Evolutionary conservation across 2,113 vertebrate genomes (phyloP), one percentile per base, ranked within the genome.

Genomic region (Epinephelus moara): DNA sequence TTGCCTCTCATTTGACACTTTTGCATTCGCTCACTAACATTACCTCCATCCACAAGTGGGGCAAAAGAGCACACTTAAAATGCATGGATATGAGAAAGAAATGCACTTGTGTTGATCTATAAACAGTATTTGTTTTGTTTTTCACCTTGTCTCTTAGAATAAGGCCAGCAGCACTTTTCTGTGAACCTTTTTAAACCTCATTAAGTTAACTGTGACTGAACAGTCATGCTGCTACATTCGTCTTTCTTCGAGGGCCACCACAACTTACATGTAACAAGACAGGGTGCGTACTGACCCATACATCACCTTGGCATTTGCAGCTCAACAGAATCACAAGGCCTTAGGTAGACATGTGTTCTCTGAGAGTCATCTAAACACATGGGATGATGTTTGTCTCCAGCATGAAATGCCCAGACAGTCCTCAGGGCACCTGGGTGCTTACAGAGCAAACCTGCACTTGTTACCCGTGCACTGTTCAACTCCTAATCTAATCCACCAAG

Each of bases 1-100:
- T 87, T 80, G 71, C 93, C 84, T 90, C 86, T 90, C 30, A 72
- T 80, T 64, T 75, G 79, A 80, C 78, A 80, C 77, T 91, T 84
- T 79, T 70, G 86, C 71, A 81, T 78, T 71, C 64, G 64, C 71
- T 72, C 56, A 49, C 59, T 73, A 75, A 76, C 49, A 67, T 89
- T 82, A 78, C 68, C 59, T 72, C 57, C 25, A 0, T 6, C 56
- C 80, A 78, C 42, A 70, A 77, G 80, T 75, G 66, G 70, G 19
- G 49, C 63, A 67, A 70, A 88, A 52, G 72, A 82, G 61, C 78
- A 75, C 3, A 49, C 11, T 14, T 79, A 11, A 55, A 42, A 37
- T 47, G 55, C 63, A 67, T 72, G 17, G 53, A 13, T 53, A 71
- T 50, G 21, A 25, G 50, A 77, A 68, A 30, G 30, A 71, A 88